Evolutionary conservation across 2,888 invertebrate species (phyloP), one percentile per base, ranked within the genome.

Genomic region (Bursaphelenchus okinawaensis): DNA sequence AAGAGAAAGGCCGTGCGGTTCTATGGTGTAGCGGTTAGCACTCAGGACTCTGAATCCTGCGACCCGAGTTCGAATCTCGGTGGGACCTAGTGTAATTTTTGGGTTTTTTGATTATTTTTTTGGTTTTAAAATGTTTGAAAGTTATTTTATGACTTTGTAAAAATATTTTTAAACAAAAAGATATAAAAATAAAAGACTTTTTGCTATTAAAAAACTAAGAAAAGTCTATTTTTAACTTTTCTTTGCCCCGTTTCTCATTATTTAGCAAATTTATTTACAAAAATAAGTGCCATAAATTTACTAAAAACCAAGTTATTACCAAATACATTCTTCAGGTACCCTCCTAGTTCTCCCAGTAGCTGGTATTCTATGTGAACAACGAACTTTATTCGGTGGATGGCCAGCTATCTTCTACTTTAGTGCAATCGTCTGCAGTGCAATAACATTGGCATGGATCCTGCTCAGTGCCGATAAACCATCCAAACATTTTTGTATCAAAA

Each of bases 401-500:
- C 76, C 75, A 26, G 68, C 73, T 8, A 77, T 79, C 61, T 80
- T 80, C 69, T 78, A 78, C 63, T 61, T 80, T 8, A 78, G 77
- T 1, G 74, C 77, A n/a, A 62, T 71, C 2, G 73, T 78, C 27
- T 75, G 73, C 27, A 69, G 72, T 23, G 56, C 69, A n/a, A 73
- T 80, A 31, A 66, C 78, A 22, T 28, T 80, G 24, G 72, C 75
- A n/a, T 80, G 80, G 80, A 55, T 79, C 4, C 50, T 77, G 4
- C 66, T 78, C 40, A 73, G 76, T 8, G 80, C 80, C n/a, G 80
- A 80, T 61, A 80, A 80, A 65, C 80, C 80, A 22, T 75, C 77
- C 19, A 80, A 80, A 64, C 79, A 80, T 55, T 73, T 73, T 28
- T 80, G 78, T 66, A 77, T 78, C 22, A 26, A 27, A 24, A 20